Percentiles rank a stretch among this genome's conserved stretches.
Evolutionary conservation across 2,113 vertebrate genomes (phyloP).

Genomic region (Callocephalon fimbriatum): DNA sequence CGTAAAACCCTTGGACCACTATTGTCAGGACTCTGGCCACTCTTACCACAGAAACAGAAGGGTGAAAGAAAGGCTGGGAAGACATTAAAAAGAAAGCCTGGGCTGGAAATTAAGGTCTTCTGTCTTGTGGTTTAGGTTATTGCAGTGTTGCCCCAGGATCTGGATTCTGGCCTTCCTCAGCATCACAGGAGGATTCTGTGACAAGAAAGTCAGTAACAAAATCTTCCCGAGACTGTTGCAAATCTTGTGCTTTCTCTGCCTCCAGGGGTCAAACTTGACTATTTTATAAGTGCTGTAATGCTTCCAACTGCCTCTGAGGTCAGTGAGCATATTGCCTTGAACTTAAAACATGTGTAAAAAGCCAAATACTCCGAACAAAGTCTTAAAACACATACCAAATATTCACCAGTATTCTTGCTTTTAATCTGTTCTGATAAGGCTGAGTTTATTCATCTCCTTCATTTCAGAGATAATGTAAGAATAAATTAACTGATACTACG

Average conservation of each 20-base stretch:
- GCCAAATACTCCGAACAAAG: neutral
- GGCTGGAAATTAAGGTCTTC: neutral
- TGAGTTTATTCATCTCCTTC: neutral
- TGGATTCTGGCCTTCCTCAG: neutral
- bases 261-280: neutral
- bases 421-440: neutral
- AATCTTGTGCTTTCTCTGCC: neutral
- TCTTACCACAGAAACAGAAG: neutral
- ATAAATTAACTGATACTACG: neutral
- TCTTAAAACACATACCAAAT: neutral
- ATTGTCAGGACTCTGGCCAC: neutral
- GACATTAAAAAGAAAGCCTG: neutral
- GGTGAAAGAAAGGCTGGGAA: neutral
- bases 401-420: neutral
- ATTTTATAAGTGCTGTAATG: neutral
- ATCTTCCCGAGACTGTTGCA: neutral
- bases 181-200: neutral
- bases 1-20: neutral
- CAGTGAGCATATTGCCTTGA: neutral
- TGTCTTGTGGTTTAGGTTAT: neutral
- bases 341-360: neutral
- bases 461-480: neutral
- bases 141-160: neutral
- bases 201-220: neutral
- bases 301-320: neutral